Conservation (phyloP, 2,888 invertebrate species). For the Schizaphis graminum region DNA sequence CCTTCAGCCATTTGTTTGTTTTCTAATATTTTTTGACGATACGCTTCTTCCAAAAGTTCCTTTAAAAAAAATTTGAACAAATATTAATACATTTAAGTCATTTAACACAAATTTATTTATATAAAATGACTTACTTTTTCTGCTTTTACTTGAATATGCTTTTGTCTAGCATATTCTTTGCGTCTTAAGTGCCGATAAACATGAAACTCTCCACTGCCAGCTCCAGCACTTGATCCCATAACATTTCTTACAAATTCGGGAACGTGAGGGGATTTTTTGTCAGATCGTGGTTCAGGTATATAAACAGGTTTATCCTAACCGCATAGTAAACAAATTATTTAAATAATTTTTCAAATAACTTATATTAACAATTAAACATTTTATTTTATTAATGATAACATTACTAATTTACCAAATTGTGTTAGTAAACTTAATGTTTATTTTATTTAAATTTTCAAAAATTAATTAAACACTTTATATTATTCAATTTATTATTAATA, state of each 20-base stretch:
- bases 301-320: slow-evolving; percentile 87
- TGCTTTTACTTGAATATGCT: slow-evolving; percentile 90
- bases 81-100: background rate
- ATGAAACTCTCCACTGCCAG: slow-evolving; percentile 99
- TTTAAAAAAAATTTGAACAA: slow-evolving; percentile 71
- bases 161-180: slow-evolving; percentile 96
- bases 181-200: slow-evolving; percentile 95
- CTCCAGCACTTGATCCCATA: slow-evolving; percentile 99
- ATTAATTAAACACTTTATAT: background rate
- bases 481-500: background rate
- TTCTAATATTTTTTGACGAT: slow-evolving; percentile 83
- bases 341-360: background rate
- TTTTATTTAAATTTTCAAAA: background rate
- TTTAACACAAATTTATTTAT: background rate
- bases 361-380: background rate
- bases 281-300: slow-evolving; percentile 86
- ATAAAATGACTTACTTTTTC: slow-evolving; percentile 76
- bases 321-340: background rate
- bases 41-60: slow-evolving; percentile 88
- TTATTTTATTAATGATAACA: background rate
- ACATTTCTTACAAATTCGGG: slow-evolving; percentile 98
- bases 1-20: slow-evolving; percentile 81
- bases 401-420: background rate
- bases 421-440: background rate
- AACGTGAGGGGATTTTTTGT: slow-evolving; percentile 82